These are phyloP conservation scores for Plumapathes pennacea DNA, from an alignment of 92 coral and sea anemone genomes.

Conservation along the genomic window DNA sequence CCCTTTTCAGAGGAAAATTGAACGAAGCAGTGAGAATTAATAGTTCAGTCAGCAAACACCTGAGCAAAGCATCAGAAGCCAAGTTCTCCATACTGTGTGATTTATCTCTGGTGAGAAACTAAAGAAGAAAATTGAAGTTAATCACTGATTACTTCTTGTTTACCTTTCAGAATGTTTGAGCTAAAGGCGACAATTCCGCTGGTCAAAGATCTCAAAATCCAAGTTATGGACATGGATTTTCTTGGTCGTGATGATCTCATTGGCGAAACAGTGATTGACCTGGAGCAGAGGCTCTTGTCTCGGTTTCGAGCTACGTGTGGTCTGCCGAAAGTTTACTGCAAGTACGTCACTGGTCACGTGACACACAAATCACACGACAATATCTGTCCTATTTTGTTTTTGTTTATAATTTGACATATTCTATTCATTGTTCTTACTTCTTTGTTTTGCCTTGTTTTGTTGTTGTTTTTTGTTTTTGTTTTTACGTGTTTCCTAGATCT, in stretches of 20 bases:
- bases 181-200: constrained; percentile 71
- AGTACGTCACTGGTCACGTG: constrained; percentile 28
- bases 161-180: constrained; percentile 60
- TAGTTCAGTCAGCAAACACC: no score
- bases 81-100: no score
- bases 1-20: no score
- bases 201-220: constrained; percentile 78
- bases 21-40: no score
- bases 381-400: no score
- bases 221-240: constrained; percentile 76
- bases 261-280: constrained; percentile 83
- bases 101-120: no score
- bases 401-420: neutral
- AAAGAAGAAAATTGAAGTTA: no score
- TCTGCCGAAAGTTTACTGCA: constrained; percentile 68
- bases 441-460: neutral
- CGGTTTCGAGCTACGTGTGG: constrained; percentile 81
- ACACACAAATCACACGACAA: no score
- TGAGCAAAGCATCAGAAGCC: no score
- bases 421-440: neutral
- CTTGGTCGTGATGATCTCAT: constrained; percentile 78
- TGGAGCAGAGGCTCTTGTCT: constrained; percentile 80
- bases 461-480: neutral
- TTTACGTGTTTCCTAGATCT: constrained; percentile 34
- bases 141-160: no score